These are phyloP conservation scores for Typhlichthys eigenmanni DNA, from an alignment of 2,797 vertebrate genomes.

Conservation along the genomic window DNA sequence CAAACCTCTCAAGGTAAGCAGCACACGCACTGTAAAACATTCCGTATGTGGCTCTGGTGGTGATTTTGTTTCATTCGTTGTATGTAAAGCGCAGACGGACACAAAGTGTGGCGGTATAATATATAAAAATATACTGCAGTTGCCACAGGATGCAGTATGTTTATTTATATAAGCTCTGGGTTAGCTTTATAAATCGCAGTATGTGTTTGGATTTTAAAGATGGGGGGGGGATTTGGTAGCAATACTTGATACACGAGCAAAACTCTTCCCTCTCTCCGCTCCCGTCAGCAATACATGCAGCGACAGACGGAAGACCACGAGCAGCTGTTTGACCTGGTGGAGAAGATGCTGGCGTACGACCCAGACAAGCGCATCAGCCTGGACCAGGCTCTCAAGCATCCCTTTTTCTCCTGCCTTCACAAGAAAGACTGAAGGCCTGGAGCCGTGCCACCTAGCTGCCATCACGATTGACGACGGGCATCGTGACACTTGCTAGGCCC, in stretches of 20 bases:
- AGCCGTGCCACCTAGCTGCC: slow-evolving; percentile 13
- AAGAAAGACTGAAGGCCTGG: slow-evolving; percentile 43
- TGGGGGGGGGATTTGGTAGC: too few species aligned
- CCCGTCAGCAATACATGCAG: slow-evolving; percentile 80
- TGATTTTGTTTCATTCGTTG: not conserved
- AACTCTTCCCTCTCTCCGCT: slow-evolving; percentile 10
- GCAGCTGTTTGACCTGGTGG: slow-evolving; percentile 85
- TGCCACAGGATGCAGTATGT: too few species aligned
- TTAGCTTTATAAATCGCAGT: too few species aligned
- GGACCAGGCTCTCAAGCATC: slow-evolving; percentile 81
- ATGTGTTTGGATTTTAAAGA: too few species aligned
- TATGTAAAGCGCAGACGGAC: too few species aligned
- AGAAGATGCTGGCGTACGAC: slow-evolving; percentile 88
- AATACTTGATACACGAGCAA: not conserved
- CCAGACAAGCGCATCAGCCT: slow-evolving; percentile 81
- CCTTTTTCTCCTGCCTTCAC: slow-evolving; percentile 77
- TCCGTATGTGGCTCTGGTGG: not conserved
- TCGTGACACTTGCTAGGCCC: slow-evolving; percentile 15
- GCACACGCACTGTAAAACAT: not conserved
- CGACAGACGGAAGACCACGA: slow-evolving; percentile 80
- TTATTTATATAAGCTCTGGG: too few species aligned
- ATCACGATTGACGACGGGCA: slow-evolving; percentile 15
- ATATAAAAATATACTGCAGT: too few species aligned
- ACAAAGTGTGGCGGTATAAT: too few species aligned
- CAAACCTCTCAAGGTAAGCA: slow-evolving; percentile 84